Conservation (phyloP, 2,113 vertebrate genomes). For the Sebastes schlegelii region DNA sequence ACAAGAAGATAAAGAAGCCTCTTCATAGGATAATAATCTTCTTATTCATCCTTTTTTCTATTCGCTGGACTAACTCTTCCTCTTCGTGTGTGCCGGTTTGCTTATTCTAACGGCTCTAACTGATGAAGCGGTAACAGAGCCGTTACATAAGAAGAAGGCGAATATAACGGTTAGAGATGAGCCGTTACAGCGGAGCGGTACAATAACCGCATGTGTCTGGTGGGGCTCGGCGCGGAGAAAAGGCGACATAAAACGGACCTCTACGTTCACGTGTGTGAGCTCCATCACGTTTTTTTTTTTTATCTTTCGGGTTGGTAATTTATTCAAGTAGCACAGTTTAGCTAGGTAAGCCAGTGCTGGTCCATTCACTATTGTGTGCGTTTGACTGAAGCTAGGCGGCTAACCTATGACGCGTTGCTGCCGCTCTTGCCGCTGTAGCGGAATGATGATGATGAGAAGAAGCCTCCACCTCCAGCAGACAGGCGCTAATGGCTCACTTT, state of each 20-base stretch:
- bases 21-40: conserved; percentile 7
- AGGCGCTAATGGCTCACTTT: conserved; percentile 43
- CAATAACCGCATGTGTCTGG: conserved; percentile 46
- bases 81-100: background rate
- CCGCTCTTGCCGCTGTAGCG: conserved; percentile 45
- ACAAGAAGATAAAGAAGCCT: background rate
- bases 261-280: background rate
- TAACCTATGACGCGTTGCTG: conserved; percentile 56
- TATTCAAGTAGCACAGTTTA: conserved; percentile 6
- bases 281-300: background rate
- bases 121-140: conserved; percentile 14
- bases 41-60: background rate
- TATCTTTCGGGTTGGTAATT: background rate
- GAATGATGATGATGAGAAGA: conserved; percentile 51
- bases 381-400: conserved; percentile 59
- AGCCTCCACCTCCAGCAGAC: conserved; percentile 21
- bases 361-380: conserved; percentile 34
- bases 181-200: conserved; percentile 40
- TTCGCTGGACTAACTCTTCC: conserved; percentile 24
- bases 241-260: background rate
- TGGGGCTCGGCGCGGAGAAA: conserved; percentile 15
- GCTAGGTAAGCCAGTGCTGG: conserved; percentile 38
- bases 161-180: conserved; percentile 69
- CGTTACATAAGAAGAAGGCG: conserved; percentile 62
- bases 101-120: background rate